Conservation (phyloP, 1,140 invertebrate species). For the Hydropsyche tenuis region DNA sequence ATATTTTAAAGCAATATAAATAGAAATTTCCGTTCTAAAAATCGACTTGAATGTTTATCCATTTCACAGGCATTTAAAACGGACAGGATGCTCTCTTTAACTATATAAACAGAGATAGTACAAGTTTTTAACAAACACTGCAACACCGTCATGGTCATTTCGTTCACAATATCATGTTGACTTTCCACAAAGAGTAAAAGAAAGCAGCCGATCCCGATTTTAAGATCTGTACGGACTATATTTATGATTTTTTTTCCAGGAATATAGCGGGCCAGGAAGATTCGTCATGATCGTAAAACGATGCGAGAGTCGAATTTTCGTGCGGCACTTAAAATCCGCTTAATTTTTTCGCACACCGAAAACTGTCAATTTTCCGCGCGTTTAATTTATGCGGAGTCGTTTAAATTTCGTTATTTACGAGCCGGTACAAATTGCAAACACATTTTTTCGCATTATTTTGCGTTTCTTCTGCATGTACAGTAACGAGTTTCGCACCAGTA, state of each 20-base stretch:
- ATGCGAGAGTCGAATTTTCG: background rate
- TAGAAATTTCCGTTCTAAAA: no score
- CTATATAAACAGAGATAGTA: conserved; percentile 3
- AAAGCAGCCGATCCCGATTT: no score
- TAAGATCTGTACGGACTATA: no score
- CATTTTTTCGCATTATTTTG: background rate
- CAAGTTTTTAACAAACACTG: conserved; percentile 4
- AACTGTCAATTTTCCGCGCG: conserved; percentile 9
- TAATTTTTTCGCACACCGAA: background rate
- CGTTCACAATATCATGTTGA: background rate
- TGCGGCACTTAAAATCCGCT: background rate
- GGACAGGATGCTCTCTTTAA: background rate
- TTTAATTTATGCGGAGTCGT: conserved; percentile 7
- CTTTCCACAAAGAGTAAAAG: no score
- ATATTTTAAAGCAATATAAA: no score
- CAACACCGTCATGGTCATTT: background rate
- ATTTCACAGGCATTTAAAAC: background rate
- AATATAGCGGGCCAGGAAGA: no score
- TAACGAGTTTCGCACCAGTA: no score
- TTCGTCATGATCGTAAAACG: no score
- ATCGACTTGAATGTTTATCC: no score
- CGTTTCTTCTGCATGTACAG: background rate
- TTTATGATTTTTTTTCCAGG: no score
- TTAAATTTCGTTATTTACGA: conserved; percentile 21
- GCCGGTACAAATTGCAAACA: conserved; percentile 2